Base-by-base conservation (phyloP, 2,888 invertebrate genomes). In the Ennomos quercinarius region DNA sequence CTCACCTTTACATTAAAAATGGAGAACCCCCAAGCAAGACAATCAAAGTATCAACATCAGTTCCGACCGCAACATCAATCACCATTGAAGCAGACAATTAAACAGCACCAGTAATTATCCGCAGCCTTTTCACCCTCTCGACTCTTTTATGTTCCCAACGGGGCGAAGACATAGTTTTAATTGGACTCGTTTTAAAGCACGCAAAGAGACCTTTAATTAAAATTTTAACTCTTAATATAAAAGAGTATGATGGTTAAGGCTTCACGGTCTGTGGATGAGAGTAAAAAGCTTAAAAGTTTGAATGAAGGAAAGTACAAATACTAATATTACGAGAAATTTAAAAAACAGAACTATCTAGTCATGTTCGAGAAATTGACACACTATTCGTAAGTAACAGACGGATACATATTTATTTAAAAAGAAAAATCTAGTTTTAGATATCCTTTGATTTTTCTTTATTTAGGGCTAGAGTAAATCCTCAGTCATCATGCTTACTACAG, bases 151-250 rank as follows among this genome's bases (percentile, higher is more conserved):
- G 80, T 79, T 80, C 80, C 72, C 76, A 71, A 74, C 77, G 72
- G n/a, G 73, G 74, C 42, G 81, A 89, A 89, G 89, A 89, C 86
- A 88, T 88, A 89, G 89, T 89, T 89, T 89, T 89, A 90, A 89
- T 89, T 89, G 89, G 84, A 88, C 81, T 84, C 86, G 84, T 84
- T 88, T 78, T 78, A 77, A 76, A 76, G 76, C 74, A 84, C 82
- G 84, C 84, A 83, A 86, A 85, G 81, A 81, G 81, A 81, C 82
- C 84, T 88, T 86, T 86, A 88, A 87, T 88, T 86, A 88, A 87
- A 87, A 84, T 80, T 83, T 82, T 77, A 86, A 84, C 84, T 84
- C 83, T 82, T 85, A 78, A 84, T 84, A 83, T 84, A 73, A 83
- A 81, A 83, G 77, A 80, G 73, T 77, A 78, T 79, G 77, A 80